These are phyloP conservation scores for Drosophila neonasuta DNA, from an alignment of 2,888 invertebrate genomes.

Conservation along the genomic window DNA sequence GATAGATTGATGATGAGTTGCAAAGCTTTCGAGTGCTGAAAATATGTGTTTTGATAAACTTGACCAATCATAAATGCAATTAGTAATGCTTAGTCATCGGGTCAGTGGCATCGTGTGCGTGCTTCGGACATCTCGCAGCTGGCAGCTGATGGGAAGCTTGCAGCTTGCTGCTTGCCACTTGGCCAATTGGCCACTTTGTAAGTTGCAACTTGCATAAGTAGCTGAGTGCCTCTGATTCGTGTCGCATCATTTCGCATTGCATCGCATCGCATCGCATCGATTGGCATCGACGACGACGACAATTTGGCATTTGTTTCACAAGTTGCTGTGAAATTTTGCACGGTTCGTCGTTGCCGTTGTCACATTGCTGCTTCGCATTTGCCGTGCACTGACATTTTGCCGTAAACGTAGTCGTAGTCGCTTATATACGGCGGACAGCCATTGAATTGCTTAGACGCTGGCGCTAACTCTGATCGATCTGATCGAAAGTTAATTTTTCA, in stretches of 20 bases:
- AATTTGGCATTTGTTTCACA: constrained; percentile 60
- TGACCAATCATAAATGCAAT: constrained; percentile 15
- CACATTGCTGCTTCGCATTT: constrained; percentile 27
- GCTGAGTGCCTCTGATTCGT: constrained; percentile 15
- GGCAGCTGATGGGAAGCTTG: constrained; percentile 7
- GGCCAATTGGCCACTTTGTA: background rate
- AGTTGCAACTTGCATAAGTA: constrained; percentile 14
- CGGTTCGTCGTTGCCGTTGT: constrained; percentile 37
- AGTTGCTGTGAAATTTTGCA: constrained; percentile 39
- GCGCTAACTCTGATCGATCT: constrained; percentile 58
- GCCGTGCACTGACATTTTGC: constrained; percentile 54
- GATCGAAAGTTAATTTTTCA: constrained; percentile 80
- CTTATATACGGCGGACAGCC: constrained; percentile 50
- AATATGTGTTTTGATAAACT: background rate
- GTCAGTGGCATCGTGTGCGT: constrained; percentile 33
- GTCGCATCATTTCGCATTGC: constrained; percentile 23
- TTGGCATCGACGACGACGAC: constrained; percentile 45
- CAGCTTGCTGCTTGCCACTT: constrained; percentile 7
- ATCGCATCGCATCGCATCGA: constrained; percentile 57
- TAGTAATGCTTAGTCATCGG: constrained; percentile 23
- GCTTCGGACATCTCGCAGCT: constrained; percentile 10
- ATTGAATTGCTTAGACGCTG: constrained; percentile 60
- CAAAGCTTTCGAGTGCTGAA: background rate
- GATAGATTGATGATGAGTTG: constrained; percentile 1
- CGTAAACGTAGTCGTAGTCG: constrained; percentile 6